Evolutionary conservation across 2,113 vertebrate species (phyloP).

Genomic region (Mus spicilegus): DNA sequence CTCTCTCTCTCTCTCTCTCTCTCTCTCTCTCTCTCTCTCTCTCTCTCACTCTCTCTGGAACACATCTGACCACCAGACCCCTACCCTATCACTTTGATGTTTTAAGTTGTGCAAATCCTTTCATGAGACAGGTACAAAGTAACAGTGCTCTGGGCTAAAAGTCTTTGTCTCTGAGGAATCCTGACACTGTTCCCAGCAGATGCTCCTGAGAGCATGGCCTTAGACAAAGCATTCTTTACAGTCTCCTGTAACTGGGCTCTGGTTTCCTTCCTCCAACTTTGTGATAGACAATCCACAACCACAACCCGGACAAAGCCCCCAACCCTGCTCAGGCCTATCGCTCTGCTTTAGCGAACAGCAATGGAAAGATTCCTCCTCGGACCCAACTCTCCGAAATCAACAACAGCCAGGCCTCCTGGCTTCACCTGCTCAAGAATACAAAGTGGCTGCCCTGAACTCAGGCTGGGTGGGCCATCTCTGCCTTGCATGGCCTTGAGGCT

Average conservation of each 20-base stretch:
- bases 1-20: neutral
- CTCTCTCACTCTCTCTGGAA: neutral
- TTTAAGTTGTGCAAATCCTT: neutral
- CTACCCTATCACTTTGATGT: neutral
- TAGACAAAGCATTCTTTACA: neutral
- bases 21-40: neutral
- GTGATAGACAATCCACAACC: fast-evolving
- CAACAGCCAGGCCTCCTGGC: constrained; percentile 3
- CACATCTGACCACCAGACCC: too few species aligned
- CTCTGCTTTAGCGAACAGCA: constrained; percentile 7
- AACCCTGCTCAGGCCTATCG: neutral
- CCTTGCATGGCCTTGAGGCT: constrained; percentile 32
- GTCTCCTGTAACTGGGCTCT: neutral
- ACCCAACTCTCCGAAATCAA: constrained; percentile 69
- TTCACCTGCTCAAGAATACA: neutral
- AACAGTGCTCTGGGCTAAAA: neutral
- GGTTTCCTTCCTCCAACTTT: neutral
- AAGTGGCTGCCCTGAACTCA: neutral
- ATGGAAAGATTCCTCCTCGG: neutral
- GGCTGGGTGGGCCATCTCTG: neutral
- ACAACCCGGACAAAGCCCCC: neutral
- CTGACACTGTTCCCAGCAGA: too few species aligned
- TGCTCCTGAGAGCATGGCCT: neutral
- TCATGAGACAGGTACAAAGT: neutral
- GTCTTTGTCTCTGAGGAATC: neutral